These are phyloP conservation scores for Oplegnathus fasciatus DNA, from an alignment of 2,113 vertebrate genomes.

Conservation along the genomic window DNA sequence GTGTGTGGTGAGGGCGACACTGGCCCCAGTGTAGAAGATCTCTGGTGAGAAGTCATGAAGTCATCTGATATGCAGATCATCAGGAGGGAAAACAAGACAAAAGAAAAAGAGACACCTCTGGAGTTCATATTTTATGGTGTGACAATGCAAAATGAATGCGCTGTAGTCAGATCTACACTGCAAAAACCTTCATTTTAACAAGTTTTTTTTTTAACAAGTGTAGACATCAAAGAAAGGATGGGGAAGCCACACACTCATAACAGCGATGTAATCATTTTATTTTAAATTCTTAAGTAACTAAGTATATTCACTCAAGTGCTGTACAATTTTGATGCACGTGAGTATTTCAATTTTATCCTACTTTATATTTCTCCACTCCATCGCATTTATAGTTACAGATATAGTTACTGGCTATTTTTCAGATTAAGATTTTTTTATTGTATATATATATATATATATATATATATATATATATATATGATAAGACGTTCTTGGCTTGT, in stretches of 20 bases:
- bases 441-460: no score
- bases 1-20: no score
- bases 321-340: background rate
- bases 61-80: constrained; percentile 28
- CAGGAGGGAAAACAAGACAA: constrained; percentile 36
- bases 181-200: constrained; percentile 2
- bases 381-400: background rate
- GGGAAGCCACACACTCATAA: background rate
- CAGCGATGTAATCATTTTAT: background rate
- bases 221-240: background rate
- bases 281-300: background rate
- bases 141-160: constrained; percentile 10
- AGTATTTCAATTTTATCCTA: background rate
- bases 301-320: background rate
- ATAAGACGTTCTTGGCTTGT: no score
- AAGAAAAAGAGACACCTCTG: background rate
- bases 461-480: no score
- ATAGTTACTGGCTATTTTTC: no score
- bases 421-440: no score
- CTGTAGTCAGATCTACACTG: background rate
- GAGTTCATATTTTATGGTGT: constrained; percentile 32
- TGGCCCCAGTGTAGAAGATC: constrained; percentile 3
- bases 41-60: constrained; percentile 14
- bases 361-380: background rate
- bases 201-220: background rate